A percentile compares a stretch with the other conserved stretches of the same genome.
Conservation (phyloP, 2,113 vertebrate species). For the Mobula hypostoma region DNA sequence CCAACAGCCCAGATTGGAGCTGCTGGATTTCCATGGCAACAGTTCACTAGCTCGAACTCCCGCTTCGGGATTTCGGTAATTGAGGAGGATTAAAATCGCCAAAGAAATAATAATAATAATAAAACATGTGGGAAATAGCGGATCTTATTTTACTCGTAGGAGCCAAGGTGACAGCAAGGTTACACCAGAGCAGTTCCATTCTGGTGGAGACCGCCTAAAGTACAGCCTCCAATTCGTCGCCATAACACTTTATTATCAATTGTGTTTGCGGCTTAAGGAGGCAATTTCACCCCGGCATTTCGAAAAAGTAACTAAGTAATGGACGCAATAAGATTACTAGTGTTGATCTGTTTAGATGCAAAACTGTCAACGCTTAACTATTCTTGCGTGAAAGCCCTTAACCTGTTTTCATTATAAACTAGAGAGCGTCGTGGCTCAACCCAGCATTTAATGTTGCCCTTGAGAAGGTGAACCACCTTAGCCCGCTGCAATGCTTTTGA, state of each 20-base stretch:
- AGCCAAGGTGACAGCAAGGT: conserved; percentile 23
- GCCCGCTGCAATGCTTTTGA: too few relatives aligned
- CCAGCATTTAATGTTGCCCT: too few relatives aligned
- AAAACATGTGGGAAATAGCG: not conserved
- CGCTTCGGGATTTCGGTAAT: not conserved
- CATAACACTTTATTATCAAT: not conserved
- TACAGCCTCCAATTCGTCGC: not conserved
- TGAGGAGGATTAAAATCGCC: not conserved
- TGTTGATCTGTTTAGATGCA: not conserved
- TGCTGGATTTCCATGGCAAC: not conserved
- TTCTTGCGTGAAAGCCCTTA: not conserved
- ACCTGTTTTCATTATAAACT: too few relatives aligned
- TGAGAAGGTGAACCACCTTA: too few relatives aligned
- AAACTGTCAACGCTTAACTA: not conserved
- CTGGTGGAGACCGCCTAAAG: not conserved
- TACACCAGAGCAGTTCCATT: not conserved
- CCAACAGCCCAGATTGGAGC: too few relatives aligned
- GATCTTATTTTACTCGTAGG: not conserved
- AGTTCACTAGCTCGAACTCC: not conserved
- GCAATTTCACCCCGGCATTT: not conserved
- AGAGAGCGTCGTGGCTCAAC: too few relatives aligned
- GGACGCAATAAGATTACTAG: not conserved
- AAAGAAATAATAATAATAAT: not conserved
- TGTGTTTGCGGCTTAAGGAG: not conserved
- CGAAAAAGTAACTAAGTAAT: not conserved